Conservation (phyloP, 2,113 vertebrate species). For the Motacilla tschutschensis region DNA sequence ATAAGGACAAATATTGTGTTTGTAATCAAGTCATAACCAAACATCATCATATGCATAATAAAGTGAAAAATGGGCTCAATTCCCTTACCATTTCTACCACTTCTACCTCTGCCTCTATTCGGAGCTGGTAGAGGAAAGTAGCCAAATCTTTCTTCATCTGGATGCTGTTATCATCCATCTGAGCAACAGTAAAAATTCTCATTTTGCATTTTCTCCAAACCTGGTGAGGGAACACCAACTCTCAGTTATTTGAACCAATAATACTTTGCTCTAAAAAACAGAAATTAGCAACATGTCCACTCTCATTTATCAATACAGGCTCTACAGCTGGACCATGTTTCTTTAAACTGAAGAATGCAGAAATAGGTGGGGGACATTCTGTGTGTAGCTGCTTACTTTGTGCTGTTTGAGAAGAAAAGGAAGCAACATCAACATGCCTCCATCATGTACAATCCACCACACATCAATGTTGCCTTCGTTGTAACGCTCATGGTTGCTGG, state of each 20-base stretch:
- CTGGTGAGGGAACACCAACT: constrained; percentile 50
- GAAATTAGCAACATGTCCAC: neutral
- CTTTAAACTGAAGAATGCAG: neutral
- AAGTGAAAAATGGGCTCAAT: neutral
- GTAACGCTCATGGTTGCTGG: constrained; percentile 96
- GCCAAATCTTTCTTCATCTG: constrained; percentile 99
- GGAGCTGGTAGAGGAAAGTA: constrained; percentile 92
- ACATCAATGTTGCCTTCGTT: constrained; percentile 94
- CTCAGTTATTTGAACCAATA: neutral
- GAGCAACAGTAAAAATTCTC: constrained; percentile 97
- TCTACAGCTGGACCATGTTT: neutral
- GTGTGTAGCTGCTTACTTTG: constrained; percentile 78
- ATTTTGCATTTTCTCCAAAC: constrained; percentile 97
- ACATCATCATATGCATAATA: neutral
- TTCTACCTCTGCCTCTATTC: constrained; percentile 96
- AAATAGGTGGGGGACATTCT: neutral
- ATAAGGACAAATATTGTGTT: neutral
- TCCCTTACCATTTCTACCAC: constrained; percentile 94
- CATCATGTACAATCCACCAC: constrained; percentile 98
- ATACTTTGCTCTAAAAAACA: neutral
- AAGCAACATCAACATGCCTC: constrained; percentile 96
- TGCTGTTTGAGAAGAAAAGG: constrained; percentile 97
- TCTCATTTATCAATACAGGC: neutral
- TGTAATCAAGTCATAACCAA: neutral
- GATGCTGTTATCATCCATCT: constrained; percentile 98